These are phyloP conservation scores for Amphipyra tragopoginis DNA, from an alignment of 2,888 invertebrate genomes.

Conservation along the genomic window DNA sequence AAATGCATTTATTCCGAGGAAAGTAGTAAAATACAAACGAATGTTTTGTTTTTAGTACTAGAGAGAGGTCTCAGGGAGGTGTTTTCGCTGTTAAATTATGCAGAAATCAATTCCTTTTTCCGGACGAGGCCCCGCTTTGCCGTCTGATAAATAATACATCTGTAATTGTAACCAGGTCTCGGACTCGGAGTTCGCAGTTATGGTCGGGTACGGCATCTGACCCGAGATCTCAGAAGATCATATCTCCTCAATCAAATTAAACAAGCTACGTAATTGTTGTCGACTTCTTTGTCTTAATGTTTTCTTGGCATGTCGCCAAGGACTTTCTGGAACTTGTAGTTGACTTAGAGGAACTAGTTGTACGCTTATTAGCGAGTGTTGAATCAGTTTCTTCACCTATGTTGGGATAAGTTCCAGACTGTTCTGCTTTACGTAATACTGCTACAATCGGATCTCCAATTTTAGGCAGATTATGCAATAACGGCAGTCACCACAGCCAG, in stretches of 20 bases:
- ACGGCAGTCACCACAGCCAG: no score
- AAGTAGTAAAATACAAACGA: slow-evolving; percentile 86
- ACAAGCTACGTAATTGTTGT: slow-evolving; percentile 46
- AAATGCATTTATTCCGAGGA: slow-evolving; percentile 81
- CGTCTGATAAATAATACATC: slow-evolving; percentile 86
- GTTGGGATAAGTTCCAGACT: slow-evolving; percentile 21
- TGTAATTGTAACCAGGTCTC: slow-evolving; percentile 83
- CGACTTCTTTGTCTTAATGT: slow-evolving; percentile 45
- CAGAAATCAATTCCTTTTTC: slow-evolving; percentile 89
- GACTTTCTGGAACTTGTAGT: slow-evolving; percentile 42
- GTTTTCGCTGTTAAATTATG: slow-evolving; percentile 88
- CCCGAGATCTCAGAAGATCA: slow-evolving; percentile 24
- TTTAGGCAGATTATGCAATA: neutral
- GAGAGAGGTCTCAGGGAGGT: slow-evolving; percentile 81
- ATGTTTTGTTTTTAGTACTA: slow-evolving; percentile 87
- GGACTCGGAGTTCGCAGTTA: slow-evolving; percentile 57
- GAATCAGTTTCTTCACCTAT: slow-evolving; percentile 31
- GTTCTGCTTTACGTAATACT: slow-evolving; percentile 12
- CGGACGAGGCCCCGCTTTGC: slow-evolving; percentile 75
- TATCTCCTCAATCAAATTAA: slow-evolving; percentile 42
- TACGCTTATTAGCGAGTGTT: slow-evolving; percentile 47
- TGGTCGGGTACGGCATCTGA: slow-evolving; percentile 9
- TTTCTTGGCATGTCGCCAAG: slow-evolving; percentile 44
- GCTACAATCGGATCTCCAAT: neutral
- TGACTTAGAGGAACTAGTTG: slow-evolving; percentile 44